Percentiles rank a stretch among this genome's conserved stretches.
Evolutionary conservation across 2,888 invertebrate genomes (phyloP).

Genomic region (Caenorhabditis doughertyi): DNA sequence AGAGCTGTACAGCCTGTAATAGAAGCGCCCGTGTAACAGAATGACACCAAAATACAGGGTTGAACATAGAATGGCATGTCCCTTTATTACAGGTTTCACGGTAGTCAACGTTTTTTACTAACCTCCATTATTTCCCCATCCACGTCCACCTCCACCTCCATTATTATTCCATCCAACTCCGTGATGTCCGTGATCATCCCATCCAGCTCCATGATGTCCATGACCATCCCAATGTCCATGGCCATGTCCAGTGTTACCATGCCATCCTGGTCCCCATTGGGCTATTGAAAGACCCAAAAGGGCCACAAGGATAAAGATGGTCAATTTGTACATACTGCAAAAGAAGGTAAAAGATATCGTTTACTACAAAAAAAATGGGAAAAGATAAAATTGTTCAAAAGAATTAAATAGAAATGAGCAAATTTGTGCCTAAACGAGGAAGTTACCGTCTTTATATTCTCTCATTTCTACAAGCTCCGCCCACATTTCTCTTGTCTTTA

Average conservation of each 20-base stretch:
- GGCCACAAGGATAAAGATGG: constrained; percentile 23
- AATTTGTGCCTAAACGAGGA: no score
- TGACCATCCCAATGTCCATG: background rate
- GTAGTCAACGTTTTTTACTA: background rate
- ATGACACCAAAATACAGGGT: background rate
- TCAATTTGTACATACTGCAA: constrained; percentile 29
- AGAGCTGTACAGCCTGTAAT: no score
- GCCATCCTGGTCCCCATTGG: constrained; percentile 26
- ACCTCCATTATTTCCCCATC: constrained; percentile 20
- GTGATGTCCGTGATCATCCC: background rate
- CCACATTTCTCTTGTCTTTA: no score
- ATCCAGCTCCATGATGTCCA: background rate
- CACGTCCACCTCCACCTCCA: background rate
- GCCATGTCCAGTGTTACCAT: background rate
- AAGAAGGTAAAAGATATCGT: background rate
- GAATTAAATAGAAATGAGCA: no score
- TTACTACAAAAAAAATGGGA: no score
- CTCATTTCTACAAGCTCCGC: no score
- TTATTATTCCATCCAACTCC: background rate
- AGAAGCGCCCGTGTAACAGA: no score
- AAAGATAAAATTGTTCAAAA: no score
- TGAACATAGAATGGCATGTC: background rate
- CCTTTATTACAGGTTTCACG: background rate
- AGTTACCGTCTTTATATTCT: no score
- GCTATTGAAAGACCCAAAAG: constrained; percentile 1